These are phyloP conservation scores for Okamejei kenojei DNA, from an alignment of 2,797 vertebrate genomes.

Conservation along the genomic window DNA sequence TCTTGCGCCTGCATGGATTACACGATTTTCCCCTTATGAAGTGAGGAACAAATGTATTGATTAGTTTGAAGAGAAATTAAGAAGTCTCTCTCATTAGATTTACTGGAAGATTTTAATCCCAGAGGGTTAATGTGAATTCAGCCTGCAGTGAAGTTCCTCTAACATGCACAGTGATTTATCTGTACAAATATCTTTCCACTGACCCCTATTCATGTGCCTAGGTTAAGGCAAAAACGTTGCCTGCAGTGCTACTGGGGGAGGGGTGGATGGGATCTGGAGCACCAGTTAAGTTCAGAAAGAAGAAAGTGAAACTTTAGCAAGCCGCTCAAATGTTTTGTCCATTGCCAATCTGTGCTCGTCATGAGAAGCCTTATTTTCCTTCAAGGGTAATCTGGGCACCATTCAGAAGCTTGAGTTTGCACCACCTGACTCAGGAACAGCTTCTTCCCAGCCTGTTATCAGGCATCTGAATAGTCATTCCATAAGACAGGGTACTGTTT, in stretches of 20 bases:
- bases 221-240: not conserved
- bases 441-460: too few species aligned
- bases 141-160: not conserved
- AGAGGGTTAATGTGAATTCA: not conserved
- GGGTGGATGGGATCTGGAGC: not conserved
- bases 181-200: not conserved
- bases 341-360: not conserved
- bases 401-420: not conserved
- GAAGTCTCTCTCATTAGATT: not conserved
- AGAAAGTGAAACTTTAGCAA: not conserved
- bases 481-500: too few species aligned
- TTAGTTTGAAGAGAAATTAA: not conserved
- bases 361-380: not conserved
- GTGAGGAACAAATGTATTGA: not conserved
- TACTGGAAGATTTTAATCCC: not conserved
- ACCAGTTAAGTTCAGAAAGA: not conserved
- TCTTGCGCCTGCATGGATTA: not conserved
- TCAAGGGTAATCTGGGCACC: not conserved
- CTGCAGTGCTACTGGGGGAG: not conserved
- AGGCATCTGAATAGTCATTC: too few species aligned
- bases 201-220: not conserved
- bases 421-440: too few species aligned
- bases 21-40: not conserved
- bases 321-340: not conserved
- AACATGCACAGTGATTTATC: not conserved